Evolutionary conservation across 2,113 vertebrate species (phyloP), one percentile per base, ranked within the genome.

Genomic region (Grallaria varia): DNA sequence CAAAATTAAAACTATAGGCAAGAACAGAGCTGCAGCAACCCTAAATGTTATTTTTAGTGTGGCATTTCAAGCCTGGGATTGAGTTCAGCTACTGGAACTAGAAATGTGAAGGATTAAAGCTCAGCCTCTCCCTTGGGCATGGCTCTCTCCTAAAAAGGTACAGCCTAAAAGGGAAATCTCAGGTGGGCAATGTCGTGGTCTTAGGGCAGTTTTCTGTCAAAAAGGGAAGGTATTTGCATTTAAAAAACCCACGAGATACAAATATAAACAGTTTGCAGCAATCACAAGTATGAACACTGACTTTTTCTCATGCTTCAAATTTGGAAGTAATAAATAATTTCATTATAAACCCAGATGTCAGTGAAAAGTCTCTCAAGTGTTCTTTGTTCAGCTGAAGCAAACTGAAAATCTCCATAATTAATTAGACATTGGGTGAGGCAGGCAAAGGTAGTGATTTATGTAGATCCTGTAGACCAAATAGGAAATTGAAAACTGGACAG

Each of bases 71-170:
- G 45, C 6, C 75, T 74, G 49, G 50, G 42, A 72, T 9, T 21
- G 71, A 83, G 50, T 24, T 93, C 72, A 88, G 84, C 53, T 24
- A 24, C 67, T 42, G 60, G 87, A 96, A 93, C 62, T 35, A 66
- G 87, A 62, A 69, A 42, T 5, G 45, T 19, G 67, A 66, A 8
- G 79, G 44, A 91, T 77, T 42, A 91, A 95, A 76, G 53, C 93
- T 90, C 91, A 89, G 47, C n/a, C 78, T 63, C 72, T 74, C 87
- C 89, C 50, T 19, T 8, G 50, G 60, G 79, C 72, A n/a, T 27
- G 37, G 67, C 47, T 67, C 33, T 42, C 58, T 4, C 27, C 55
- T 59, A 8, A 44, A 89, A 79, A 73, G 39, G 16, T 20, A 31
- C 9, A 42, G 67, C 4, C 25, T 60, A 1, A 64, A 62, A 40